These are phyloP conservation scores for Mormyrops attenuatus DNA, from an alignment of 2,797 vertebrate species.

Conservation along the genomic window DNA sequence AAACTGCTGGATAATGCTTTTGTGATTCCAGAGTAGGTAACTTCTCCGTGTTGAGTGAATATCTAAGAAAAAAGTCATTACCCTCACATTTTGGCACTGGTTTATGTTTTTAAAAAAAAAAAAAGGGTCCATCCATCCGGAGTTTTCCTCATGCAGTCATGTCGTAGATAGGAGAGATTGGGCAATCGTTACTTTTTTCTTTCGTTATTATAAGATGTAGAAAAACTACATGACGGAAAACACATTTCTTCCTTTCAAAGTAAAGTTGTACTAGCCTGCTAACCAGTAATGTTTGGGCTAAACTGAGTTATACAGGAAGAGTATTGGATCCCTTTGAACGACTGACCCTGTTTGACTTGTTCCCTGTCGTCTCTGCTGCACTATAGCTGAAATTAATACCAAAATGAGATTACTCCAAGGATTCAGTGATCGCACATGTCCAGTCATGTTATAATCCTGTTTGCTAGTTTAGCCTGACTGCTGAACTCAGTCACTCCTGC, in stretches of 20 bases:
- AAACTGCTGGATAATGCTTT: not conserved
- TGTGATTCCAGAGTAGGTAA: not conserved
- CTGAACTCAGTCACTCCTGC: not conserved
- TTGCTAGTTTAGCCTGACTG: not conserved
- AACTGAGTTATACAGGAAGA: not conserved
- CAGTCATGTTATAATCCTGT: not conserved
- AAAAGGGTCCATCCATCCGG: not conserved
- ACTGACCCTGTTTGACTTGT: not conserved
- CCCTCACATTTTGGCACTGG: not conserved
- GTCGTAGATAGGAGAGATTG: not conserved
- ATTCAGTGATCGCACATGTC: not conserved
- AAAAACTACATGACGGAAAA: not conserved
- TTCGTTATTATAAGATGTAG: not conserved
- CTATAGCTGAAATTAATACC: not conserved
- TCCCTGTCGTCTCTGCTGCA: not conserved
- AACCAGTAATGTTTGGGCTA: not conserved
- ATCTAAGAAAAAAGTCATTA: not conserved
- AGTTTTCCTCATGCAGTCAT: not conserved
- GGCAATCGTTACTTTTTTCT: not conserved
- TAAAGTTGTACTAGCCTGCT: not conserved
- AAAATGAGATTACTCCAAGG: not conserved
- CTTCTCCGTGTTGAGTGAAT: not conserved
- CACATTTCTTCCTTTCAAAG: not conserved
- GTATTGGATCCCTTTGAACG: not conserved
- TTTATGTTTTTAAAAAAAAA: not conserved